Evolutionary conservation across 2,888 invertebrate genomes (phyloP), one percentile per base, ranked within the genome.

Genomic region (Diadegma fenestrale): DNA sequence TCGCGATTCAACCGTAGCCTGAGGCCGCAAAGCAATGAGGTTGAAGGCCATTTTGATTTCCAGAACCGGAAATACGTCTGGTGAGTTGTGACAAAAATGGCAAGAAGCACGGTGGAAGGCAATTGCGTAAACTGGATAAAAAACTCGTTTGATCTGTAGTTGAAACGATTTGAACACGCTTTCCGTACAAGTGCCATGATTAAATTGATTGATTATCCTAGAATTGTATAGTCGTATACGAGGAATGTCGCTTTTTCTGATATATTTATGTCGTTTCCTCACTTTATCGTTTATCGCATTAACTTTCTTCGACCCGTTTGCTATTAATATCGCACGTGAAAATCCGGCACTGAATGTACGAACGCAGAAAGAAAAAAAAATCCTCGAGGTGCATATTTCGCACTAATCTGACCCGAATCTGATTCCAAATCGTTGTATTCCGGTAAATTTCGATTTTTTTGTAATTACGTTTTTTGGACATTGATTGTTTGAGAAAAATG

Each of bases 41-140:
- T 26, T 58, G 58, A 58, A 58, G 58, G 26, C 58, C 58, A 58
- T 58, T 58, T 58, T 58, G 14, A 58, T 58, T 58, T 58, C 22
- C 58, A 58, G 22, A 58, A 58, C 58, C 58, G 58, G 58, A 58
- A 58, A 58, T 58, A 26, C 19, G 58, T 58, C 26, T 26, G 58
- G 22, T 58, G 58, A 58, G 22, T 26, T 58, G 4, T 45, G 45
- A 58, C 22, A 58, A 58, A 58, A 58, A 58, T 58, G 22, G 22
- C 26, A 58, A 58, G 26, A 58, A 22, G 26, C 12, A 37, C 37
- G 37, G 7, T 37, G 6, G 3, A 37, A 37, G 26, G 12, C 12
- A 22, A 26, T 58, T 58, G 58, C 58, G 12, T 58, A 58, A 58
- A 26, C 12, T 26, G 26, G 3, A 19, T 58, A 26, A 58, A 58